phyloP scores from a whole-genome alignment of 2,113 vertebrate genomes.

The Tonatia bakeri region DNA sequence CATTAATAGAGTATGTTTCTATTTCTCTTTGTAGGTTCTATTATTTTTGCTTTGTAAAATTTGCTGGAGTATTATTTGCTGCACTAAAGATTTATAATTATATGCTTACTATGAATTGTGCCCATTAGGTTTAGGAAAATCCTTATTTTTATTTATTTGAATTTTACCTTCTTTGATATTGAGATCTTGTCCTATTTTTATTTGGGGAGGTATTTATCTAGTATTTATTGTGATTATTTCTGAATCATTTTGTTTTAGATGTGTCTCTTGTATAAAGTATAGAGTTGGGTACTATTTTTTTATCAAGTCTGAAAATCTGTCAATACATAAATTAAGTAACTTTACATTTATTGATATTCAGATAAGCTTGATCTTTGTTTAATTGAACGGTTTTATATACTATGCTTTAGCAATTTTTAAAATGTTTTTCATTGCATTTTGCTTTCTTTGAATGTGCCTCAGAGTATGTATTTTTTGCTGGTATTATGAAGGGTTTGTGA shows the following conservation, averaged over 20 bases:
- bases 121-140: neutral
- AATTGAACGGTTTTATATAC: neutral
- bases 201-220: neutral
- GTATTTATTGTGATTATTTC: constrained; percentile 15
- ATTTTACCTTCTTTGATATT: constrained; percentile 9
- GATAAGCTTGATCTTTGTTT: constrained; percentile 10
- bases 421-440: neutral
- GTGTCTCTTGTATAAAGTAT: neutral
- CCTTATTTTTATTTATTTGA: neutral
- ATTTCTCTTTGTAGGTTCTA: neutral
- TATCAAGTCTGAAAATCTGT: neutral
- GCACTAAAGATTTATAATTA: constrained; percentile 18
- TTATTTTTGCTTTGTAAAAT: neutral
- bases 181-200: neutral
- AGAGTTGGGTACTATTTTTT: constrained; percentile 18
- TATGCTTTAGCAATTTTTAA: neutral
- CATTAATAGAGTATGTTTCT: neutral
- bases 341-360: constrained; percentile 33
- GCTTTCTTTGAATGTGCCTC: neutral
- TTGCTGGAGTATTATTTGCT: neutral
- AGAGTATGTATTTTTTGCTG: neutral
- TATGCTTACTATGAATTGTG: neutral
- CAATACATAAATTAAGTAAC: constrained; percentile 5
- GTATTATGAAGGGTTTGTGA: neutral
- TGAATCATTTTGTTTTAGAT: neutral